Evolutionary conservation across 2,797 vertebrate species (phyloP), one percentile per base, ranked within the genome.

Genomic region (Pipistrellus nathusii): DNA sequence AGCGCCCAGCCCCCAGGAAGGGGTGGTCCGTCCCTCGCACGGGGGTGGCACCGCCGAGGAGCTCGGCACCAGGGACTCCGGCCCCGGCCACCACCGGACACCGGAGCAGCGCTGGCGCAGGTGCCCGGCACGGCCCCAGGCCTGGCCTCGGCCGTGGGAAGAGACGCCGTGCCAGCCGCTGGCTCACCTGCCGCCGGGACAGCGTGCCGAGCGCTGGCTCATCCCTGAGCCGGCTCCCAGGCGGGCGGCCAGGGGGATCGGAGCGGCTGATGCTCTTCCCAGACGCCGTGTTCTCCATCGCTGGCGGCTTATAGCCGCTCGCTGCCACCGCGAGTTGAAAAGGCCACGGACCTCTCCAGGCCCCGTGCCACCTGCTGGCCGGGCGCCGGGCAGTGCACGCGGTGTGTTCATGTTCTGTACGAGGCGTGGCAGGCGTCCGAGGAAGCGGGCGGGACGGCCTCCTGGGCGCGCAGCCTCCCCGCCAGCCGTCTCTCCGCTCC

Each of bases 101-200:
- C 8, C 25, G 5, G 80, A 77, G 35, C 59, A 13, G 48, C 0
- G 15, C 30, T 32, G 4, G 59, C 2, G 0, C 46, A 21, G 76
- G 51, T 10, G 13, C 48, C 30, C 5, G 12, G 91, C 41, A 6
- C 64, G 12, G 90, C 59, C 71, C 88, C 48, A 23, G 83, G 64
- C 87, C 88, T 90, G 94, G 93, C n/a, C 44, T 4, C 10, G 77
- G 30, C 87, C 4, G 0, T 76, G 90, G 95, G 93, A 93, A 97
- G 68, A 8, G 46, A 51, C 0, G 64, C n/a, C 0, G 0, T 7
- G 62, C 95, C 93, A 80, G 92, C 73, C 0, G 6, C 89, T 11
- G 5, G 69, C 41, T 30, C 94, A 95, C 96, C 95, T 93, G 94
- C 85, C 10, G 3, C 15, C 11, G 17, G 2, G 93, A 87, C 64